Percentiles rank a stretch among this genome's conserved stretches.
Evolutionary conservation across 2,797 vertebrate species (phyloP).

Genomic region (Crenichthys baileyi): DNA sequence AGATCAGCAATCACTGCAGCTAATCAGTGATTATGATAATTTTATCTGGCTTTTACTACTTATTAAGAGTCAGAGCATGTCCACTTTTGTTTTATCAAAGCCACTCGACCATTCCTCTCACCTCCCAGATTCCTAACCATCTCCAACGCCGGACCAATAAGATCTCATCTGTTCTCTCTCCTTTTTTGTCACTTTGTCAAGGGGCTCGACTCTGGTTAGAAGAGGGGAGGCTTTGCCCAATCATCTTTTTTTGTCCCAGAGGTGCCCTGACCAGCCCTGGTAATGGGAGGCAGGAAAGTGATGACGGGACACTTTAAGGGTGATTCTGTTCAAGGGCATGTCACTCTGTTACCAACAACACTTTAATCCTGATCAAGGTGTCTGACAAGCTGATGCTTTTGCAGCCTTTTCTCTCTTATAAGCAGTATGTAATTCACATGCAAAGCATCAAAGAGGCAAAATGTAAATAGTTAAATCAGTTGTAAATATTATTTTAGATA

Average conservation of each 20-base stretch:
- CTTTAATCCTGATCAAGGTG: slow-evolving; percentile 80
- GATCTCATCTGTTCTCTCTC: slow-evolving; percentile 38
- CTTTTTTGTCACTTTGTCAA: slow-evolving; percentile 36
- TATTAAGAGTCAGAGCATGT: background rate
- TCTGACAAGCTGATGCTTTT: slow-evolving; percentile 42
- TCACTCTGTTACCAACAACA: slow-evolving; percentile 77
- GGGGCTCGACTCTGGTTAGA: slow-evolving; percentile 45
- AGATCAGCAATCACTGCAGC: background rate
- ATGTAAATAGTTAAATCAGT: background rate
- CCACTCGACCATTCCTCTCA: slow-evolving; percentile 39
- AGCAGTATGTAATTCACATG: slow-evolving; percentile 8
- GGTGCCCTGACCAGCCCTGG: slow-evolving; percentile 44
- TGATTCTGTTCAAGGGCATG: slow-evolving; percentile 78
- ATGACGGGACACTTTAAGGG: slow-evolving; percentile 80
- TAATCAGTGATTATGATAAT: background rate
- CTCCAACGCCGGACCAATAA: slow-evolving; percentile 41
- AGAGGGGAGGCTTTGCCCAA: slow-evolving; percentile 45
- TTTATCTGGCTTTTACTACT: background rate
- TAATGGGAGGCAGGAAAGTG: slow-evolving; percentile 78
- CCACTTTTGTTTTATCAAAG: slow-evolving; percentile 27
- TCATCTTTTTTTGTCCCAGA: slow-evolving; percentile 57
- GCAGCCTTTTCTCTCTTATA: slow-evolving; percentile 9
- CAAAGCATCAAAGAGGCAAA: slow-evolving; percentile 1
- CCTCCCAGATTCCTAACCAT: slow-evolving; percentile 45
- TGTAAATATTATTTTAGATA: background rate